Percentiles rank a stretch among this genome's conserved stretches.
phyloP scores from a whole-genome alignment of 2,888 invertebrate genomes.

The Selenia dentaria region DNA sequence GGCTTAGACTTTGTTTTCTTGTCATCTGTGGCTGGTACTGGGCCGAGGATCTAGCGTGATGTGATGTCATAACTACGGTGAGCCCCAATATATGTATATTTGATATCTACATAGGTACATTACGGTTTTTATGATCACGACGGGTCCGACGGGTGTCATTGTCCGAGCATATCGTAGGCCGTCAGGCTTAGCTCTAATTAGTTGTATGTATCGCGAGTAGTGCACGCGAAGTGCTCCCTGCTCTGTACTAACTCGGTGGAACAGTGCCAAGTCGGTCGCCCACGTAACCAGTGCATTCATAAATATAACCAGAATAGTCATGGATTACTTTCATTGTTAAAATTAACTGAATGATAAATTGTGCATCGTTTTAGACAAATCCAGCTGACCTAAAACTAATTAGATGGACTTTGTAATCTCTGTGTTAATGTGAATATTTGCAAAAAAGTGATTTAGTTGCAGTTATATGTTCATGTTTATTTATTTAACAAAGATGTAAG shows the following conservation, averaged over 20 bases:
- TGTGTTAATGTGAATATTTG: too few species aligned
- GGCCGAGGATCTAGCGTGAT: slow-evolving; percentile 42
- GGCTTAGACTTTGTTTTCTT: slow-evolving; percentile 13
- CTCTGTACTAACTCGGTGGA: slow-evolving; percentile 57
- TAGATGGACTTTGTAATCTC: too few species aligned
- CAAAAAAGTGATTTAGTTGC: too few species aligned
- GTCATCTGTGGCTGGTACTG: too few species aligned
- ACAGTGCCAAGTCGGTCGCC: slow-evolving; percentile 73
- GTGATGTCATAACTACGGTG: slow-evolving; percentile 67
- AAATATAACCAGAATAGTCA: slow-evolving; percentile 31
- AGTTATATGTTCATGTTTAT: background rate
- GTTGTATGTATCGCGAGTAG: slow-evolving; percentile 38
- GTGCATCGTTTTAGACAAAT: slow-evolving; percentile 7
- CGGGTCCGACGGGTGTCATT: slow-evolving; percentile 29
- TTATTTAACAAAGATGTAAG: too few species aligned
- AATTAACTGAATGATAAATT: slow-evolving; percentile 10
- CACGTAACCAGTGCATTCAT: slow-evolving; percentile 33
- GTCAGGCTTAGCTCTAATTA: slow-evolving; percentile 53
- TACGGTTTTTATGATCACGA: too few species aligned
- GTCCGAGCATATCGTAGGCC: slow-evolving; percentile 30
- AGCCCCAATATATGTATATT: slow-evolving; percentile 46
- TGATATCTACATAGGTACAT: slow-evolving; percentile 27
- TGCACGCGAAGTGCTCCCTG: slow-evolving; percentile 43
- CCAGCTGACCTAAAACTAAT: too few species aligned
- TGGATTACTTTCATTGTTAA: slow-evolving; percentile 24